Evolutionary conservation across 2,888 invertebrate genomes (phyloP), one percentile per base, ranked within the genome.

Genomic region (Eilema depressum): DNA sequence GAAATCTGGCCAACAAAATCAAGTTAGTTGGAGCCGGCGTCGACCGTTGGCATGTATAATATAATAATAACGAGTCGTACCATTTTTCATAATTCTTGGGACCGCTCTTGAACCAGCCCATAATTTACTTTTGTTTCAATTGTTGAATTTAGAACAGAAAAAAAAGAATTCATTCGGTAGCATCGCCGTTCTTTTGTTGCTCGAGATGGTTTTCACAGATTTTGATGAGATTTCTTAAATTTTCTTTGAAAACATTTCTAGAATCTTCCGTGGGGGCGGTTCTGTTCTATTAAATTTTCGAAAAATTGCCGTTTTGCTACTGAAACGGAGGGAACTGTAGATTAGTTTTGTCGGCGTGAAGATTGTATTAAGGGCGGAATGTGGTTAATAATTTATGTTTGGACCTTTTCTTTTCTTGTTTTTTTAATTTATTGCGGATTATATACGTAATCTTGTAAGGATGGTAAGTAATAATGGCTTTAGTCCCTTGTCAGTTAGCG

Each of bases 121-220:
- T 93, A 93, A 93, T 93, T 94, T 94, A 94, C 92, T 91, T 94
- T 94, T 93, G 93, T 94, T 94, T 93, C 93, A 94, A 94, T 94
- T 92, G 93, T 92, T 90, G 87, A 92, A 87, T 91, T 90, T 81
- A 83, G 87, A 85, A 86, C 82, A 85, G 86, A 83, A 25, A 66
- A 85, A 84, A 85, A 83, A 88, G 90, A 89, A 93, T 92, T 92
- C 92, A 91, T 92, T 90, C 85, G 78, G 83, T 82, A 83, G 85
- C 79, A 87, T 86, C 86, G 88, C 83, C 74, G 80, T 73, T 81
- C 83, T 85, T 86, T 89, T 89, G 86, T 87, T 80, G 76, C 75
- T 77, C 79, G 83, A 78, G 64, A 64, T 73, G 83, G 77, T 75
- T 75, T 82, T 83, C 81, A 75, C 73, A 79, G 83, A 76, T 74